These are phyloP conservation scores for Florisuga fusca DNA, from an alignment of 2,797 vertebrate species.

Conservation along the genomic window DNA sequence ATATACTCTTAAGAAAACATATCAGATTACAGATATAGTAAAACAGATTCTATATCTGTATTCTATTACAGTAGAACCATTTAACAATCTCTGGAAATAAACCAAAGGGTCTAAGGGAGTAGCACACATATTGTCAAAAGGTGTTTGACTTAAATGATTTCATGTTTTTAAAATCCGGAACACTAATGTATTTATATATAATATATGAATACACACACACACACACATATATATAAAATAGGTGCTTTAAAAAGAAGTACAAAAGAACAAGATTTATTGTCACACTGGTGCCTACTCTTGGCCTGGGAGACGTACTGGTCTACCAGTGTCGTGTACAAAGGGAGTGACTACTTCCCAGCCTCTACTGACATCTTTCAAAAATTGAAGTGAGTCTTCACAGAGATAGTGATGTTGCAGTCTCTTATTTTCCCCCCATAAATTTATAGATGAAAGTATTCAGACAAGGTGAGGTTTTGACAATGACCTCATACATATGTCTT, in stretches of 20 bases:
- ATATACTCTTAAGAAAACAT: not conserved
- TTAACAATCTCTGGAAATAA: not conserved
- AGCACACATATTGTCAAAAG: not conserved
- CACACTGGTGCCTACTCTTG: not conserved
- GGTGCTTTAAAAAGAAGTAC: not conserved
- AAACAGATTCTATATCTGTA: too few relatives aligned
- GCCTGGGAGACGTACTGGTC: not conserved
- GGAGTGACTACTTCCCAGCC: not conserved
- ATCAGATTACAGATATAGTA: too few relatives aligned
- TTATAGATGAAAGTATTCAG: not conserved
- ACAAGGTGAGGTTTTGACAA: not conserved
- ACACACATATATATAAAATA: not conserved
- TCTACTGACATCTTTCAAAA: not conserved
- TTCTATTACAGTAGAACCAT: not conserved
- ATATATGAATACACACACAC: rapidly evolving
- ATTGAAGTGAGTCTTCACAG: not conserved
- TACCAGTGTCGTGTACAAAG: not conserved
- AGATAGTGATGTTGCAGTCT: not conserved
- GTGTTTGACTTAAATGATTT: not conserved
- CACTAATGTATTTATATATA: not conserved
- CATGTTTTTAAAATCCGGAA: not conserved
- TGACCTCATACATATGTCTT: not conserved
- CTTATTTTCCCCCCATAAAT: not conserved
- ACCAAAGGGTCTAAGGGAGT: not conserved
- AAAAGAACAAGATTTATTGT: not conserved